A percentile compares a stretch with the other conserved stretches of the same genome.
Conservation (phyloP, 2,888 invertebrate genomes). For the Opisthograptis luteolata region DNA sequence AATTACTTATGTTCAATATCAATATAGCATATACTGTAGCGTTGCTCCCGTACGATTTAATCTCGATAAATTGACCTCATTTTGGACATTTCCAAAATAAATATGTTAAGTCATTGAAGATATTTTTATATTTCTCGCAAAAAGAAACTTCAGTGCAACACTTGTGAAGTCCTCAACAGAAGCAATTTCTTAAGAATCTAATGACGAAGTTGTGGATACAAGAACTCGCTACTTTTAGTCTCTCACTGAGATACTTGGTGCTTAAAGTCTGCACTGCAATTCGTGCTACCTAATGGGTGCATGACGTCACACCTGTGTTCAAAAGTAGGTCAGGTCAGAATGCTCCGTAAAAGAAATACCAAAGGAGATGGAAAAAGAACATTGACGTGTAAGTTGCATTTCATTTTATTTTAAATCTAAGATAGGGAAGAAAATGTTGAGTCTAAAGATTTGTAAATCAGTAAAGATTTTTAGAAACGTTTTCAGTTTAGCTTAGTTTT, state of each 20-base stretch:
- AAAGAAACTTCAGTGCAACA: too few relatives aligned
- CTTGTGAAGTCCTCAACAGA: background rate
- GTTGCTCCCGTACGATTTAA: too few relatives aligned
- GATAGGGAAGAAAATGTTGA: too few relatives aligned
- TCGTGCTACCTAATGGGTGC: constrained; percentile 15
- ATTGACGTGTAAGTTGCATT: constrained; percentile 17
- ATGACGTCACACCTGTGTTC: constrained; percentile 15
- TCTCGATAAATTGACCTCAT: too few relatives aligned
- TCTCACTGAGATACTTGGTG: constrained; percentile 16
- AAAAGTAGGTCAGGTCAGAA: constrained; percentile 32
- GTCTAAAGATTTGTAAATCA: too few relatives aligned
- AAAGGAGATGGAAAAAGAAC: constrained; percentile 16
- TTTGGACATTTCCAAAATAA: too few relatives aligned
- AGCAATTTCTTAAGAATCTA: background rate
- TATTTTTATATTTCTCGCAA: too few relatives aligned
- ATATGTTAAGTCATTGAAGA: too few relatives aligned
- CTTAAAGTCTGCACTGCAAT: constrained; percentile 26
- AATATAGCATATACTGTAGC: too few relatives aligned
- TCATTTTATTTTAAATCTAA: background rate
- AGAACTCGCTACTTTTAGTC: constrained; percentile 12
- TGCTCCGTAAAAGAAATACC: constrained; percentile 8
- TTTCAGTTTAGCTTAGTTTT: too few relatives aligned
- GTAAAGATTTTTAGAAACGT: too few relatives aligned
- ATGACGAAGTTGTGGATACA: background rate
- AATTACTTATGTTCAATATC: too few relatives aligned